These are phyloP conservation scores for Chymomyza amoena DNA, from an alignment of 2,888 invertebrate genomes.

Conservation along the genomic window DNA sequence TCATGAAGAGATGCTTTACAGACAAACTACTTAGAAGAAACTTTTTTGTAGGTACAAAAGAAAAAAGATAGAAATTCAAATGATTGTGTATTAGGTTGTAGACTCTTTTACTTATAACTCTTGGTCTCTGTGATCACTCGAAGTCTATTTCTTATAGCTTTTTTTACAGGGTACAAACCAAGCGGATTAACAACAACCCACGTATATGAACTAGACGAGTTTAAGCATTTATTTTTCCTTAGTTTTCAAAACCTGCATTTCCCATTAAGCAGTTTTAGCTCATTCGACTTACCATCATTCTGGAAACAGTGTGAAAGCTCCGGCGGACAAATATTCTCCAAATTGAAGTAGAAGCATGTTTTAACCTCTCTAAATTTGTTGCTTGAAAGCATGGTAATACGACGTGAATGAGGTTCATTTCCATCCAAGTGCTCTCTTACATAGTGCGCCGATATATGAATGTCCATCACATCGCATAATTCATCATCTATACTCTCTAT, in stretches of 20 bases:
- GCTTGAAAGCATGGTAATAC: constrained; percentile 70
- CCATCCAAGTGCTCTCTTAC: constrained; percentile 72
- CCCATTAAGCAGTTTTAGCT: background rate
- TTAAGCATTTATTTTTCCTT: too few species aligned
- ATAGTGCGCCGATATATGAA: constrained; percentile 69
- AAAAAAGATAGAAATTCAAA: too few species aligned
- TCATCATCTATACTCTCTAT: constrained; percentile 67
- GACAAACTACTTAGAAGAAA: too few species aligned
- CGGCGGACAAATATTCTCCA: constrained; percentile 76
- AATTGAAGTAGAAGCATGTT: constrained; percentile 73
- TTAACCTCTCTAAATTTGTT: constrained; percentile 70
- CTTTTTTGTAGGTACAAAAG: background rate
- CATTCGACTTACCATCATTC: constrained; percentile 59
- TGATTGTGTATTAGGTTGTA: too few species aligned
- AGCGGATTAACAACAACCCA: too few species aligned
- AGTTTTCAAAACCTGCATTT: background rate
- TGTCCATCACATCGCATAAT: constrained; percentile 70
- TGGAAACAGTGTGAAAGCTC: constrained; percentile 66
- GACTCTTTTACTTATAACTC: too few species aligned
- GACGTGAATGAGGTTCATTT: constrained; percentile 74
- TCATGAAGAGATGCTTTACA: too few species aligned
- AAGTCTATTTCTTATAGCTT: too few species aligned
- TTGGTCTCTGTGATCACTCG: too few species aligned
- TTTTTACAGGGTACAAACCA: too few species aligned
- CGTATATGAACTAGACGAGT: too few species aligned